Conservation (phyloP, 2,797 vertebrate species). For the Diglossa cyanea region DNA sequence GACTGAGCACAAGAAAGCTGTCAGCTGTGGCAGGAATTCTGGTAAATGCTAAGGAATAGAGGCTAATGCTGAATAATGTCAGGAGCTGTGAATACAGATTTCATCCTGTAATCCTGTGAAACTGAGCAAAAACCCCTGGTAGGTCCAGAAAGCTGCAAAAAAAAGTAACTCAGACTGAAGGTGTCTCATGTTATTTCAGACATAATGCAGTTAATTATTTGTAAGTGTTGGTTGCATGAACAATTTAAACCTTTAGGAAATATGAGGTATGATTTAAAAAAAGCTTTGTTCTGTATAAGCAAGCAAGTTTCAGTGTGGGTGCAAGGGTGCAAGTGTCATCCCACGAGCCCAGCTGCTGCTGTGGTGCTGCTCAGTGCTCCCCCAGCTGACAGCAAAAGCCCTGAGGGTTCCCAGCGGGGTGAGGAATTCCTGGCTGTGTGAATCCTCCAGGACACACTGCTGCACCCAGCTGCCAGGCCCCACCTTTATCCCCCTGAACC, state of each 20-base stretch:
- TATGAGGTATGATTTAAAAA: fast-evolving
- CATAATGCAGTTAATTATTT: neutral
- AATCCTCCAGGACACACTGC: neutral
- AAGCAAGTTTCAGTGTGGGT: neutral
- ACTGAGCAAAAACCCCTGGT: neutral
- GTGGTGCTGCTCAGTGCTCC: neutral
- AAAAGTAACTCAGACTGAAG: neutral
- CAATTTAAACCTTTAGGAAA: neutral
- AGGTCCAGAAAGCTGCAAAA: neutral
- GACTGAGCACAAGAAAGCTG: neutral
- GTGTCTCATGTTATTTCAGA: neutral
- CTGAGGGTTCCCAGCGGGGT: neutral
- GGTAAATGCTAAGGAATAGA: neutral
- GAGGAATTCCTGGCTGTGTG: neutral
- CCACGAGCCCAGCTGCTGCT: neutral
- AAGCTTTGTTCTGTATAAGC: neutral
- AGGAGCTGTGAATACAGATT: neutral
- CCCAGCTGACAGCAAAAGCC: neutral
- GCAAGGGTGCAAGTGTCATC: neutral
- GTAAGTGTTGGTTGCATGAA: neutral
- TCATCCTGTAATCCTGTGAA: neutral
- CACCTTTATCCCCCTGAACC: neutral
- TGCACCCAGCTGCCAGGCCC: neutral
- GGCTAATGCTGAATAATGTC: neutral
- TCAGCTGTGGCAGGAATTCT: neutral